A percentile compares a stretch with the other conserved stretches of the same genome.
These are phyloP conservation scores for Mantis religiosa DNA, from an alignment of 2,888 invertebrate genomes.

Conservation along the genomic window DNA sequence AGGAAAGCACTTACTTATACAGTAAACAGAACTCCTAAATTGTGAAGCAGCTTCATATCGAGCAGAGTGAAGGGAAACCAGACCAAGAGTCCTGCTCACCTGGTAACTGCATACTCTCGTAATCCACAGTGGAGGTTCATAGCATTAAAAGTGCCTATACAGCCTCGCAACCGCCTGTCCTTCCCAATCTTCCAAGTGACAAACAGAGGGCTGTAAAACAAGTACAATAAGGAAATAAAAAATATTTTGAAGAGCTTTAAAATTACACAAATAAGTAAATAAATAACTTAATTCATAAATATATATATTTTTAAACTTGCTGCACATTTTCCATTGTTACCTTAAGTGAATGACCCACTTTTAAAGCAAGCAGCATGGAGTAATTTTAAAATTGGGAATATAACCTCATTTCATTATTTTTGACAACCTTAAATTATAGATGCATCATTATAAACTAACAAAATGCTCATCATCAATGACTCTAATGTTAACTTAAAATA, in stretches of 20 bases:
- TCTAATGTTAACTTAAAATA: background rate
- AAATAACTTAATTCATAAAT: constrained; percentile 28
- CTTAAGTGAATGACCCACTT: background rate
- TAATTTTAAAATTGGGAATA: background rate
- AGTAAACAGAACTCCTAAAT: background rate
- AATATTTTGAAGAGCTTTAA: background rate
- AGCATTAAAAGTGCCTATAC: constrained; percentile 98
- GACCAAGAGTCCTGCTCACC: constrained; percentile 45
- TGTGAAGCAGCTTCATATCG: constrained; percentile 15
- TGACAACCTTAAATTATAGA: too few species aligned
- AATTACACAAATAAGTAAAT: constrained; percentile 31
- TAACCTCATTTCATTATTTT: background rate
- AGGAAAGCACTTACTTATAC: background rate
- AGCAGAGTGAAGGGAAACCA: constrained; percentile 21
- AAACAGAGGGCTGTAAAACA: constrained; percentile 82
- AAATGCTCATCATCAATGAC: background rate
- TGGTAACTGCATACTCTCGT: constrained; percentile 92
- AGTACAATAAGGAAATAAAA: constrained; percentile 31
- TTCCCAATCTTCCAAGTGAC: constrained; percentile 99
- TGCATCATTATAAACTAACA: too few species aligned
- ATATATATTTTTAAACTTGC: background rate
- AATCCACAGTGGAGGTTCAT: constrained; percentile 92
- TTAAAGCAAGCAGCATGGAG: background rate
- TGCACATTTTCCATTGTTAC: background rate
- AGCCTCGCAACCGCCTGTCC: constrained; percentile 91